Base-by-base conservation (phyloP, 2,888 invertebrate species). In the Drosophila seclusa region DNA sequence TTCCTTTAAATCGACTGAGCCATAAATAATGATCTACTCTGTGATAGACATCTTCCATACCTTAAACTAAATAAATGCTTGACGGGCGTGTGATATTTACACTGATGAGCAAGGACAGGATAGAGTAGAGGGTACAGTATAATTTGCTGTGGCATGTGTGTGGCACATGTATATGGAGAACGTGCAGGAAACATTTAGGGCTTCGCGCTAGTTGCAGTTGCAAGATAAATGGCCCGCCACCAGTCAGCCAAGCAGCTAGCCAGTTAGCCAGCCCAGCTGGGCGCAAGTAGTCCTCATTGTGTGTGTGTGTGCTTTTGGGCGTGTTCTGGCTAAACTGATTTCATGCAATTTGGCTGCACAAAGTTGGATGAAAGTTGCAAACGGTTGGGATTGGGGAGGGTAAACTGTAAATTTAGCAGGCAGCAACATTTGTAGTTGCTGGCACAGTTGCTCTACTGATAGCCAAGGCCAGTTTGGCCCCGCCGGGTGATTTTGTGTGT, bases 311-410 rank as follows among this genome's bases (percentile, higher is more conserved):
- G 50, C 18, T 5, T 49, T 59, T 70, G 58, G 71, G 71, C 74
- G 83, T 89, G 40, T 73, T 67, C 87, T 68, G 75, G 80, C 88
- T 89, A 85, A 85, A 85, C 85, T 85, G 85, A 85, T 85, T 85
- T 85, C 90, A 85, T 85, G 85, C 85, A 85, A 85, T 85, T 85
- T 85, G 86, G 85, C 90, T 78, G 89, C 85, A 82, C 87, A 88
- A 80, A 87, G 85, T 62, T 81, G 88, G 80, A 69, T 62, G 62
- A 85, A 89, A 85, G 88, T 85, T 89, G 76, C 84, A 83, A 71
- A 68, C 73, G 80, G 45, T 24, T 45, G 66, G 70, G 71, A 4
- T 21, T 24, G 18, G 18, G 18, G 24, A 21, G 4, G 31, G 42
- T 21, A 82, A 87, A 80, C 75, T 87, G 88, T 85, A 85, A 82